Evolutionary conservation across 1,140 invertebrate species (phyloP).

Genomic region (Hydropsyche tenuis): DNA sequence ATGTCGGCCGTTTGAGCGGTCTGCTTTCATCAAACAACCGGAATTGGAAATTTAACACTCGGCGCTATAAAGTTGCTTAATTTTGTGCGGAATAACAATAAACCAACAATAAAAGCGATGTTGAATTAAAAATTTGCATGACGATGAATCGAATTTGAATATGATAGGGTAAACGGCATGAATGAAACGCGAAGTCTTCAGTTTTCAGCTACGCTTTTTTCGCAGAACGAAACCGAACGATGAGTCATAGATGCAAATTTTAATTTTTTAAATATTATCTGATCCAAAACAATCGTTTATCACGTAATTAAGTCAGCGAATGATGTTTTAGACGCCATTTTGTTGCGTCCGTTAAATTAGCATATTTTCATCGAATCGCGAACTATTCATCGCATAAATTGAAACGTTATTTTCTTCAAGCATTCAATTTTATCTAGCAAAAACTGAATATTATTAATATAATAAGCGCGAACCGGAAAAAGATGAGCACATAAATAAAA

Average conservation of each 20-base stretch:
- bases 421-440: neutral
- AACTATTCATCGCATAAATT: constrained; percentile 5
- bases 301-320: neutral
- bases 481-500: too few species aligned
- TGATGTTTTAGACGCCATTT: neutral
- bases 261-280: too few species aligned
- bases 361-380: neutral
- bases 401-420: neutral
- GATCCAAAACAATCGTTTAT: neutral
- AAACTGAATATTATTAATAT: too few species aligned
- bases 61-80: neutral
- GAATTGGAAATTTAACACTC: neutral
- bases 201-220: too few species aligned
- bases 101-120: too few species aligned
- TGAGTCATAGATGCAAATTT: too few species aligned
- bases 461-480: too few species aligned
- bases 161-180: too few species aligned
- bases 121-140: too few species aligned
- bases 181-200: too few species aligned
- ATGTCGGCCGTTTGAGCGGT: constrained; percentile 1
- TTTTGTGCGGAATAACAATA: neutral
- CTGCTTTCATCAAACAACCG: constrained; percentile 10
- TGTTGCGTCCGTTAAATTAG: neutral
- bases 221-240: too few species aligned
- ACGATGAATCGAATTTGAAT: too few species aligned